Conservation (phyloP, 1,140 invertebrate genomes). For the Drosophila pseudoananassae region DNA sequence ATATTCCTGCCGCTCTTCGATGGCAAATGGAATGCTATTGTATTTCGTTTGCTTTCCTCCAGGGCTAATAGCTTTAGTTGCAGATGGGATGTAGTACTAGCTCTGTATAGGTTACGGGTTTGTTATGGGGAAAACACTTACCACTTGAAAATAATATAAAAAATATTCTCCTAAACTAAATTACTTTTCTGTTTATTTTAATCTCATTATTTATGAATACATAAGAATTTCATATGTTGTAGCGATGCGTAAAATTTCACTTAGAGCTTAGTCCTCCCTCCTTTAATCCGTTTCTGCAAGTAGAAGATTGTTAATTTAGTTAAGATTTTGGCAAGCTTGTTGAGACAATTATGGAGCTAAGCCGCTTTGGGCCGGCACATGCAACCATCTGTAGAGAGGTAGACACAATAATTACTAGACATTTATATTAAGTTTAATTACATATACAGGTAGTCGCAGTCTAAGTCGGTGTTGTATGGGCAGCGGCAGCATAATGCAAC, state of each 20-base stretch:
- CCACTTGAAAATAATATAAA: background rate
- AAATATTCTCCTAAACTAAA: constrained; percentile 7
- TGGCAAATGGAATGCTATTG: constrained; percentile 61
- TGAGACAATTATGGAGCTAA: constrained; percentile 39
- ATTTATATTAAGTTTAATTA: constrained; percentile 65
- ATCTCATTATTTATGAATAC: constrained; percentile 27
- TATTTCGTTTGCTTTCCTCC: constrained; percentile 37
- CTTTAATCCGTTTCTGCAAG: constrained; percentile 23
- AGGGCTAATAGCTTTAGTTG: constrained; percentile 36
- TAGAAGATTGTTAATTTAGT: constrained; percentile 23
- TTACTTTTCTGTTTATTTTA: constrained; percentile 38
- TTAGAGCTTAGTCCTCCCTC: constrained; percentile 4
- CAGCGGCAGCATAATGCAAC: constrained; percentile 24
- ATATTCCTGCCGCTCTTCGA: constrained; percentile 24
- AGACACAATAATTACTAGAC: constrained; percentile 53
- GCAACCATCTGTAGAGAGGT: background rate
- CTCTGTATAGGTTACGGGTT: too few species aligned
- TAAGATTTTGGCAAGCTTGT: constrained; percentile 32
- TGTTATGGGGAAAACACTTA: too few species aligned
- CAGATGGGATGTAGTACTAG: background rate
- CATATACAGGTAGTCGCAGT: background rate
- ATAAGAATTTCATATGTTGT: constrained; percentile 22
- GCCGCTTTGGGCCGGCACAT: background rate
- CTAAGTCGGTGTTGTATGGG: background rate
- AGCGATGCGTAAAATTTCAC: constrained; percentile 33